Base-by-base conservation (phyloP, 2,113 vertebrate species). In the Myrmecobius fasciatus region DNA sequence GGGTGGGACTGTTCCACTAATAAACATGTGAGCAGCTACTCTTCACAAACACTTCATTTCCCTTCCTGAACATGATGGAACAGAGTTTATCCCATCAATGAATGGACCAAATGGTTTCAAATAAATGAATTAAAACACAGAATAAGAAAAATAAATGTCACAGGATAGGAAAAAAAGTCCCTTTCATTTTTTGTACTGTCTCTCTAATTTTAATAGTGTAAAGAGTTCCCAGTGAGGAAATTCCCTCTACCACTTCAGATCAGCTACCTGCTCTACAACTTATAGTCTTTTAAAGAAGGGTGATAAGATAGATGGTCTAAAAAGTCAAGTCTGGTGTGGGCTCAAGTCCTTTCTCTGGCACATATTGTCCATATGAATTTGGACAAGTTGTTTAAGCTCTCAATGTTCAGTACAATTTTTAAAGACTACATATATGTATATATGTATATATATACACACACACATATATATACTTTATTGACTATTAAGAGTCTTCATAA, bases 1-100 rank as follows among this genome's bases (percentile, higher is more conserved):
- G 67, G 97, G 97, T 97, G 97, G 97, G 91, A 52, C 95, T 89
- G 46, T 95, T 53, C 53, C 93, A 92, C 96, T 93, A 96, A 46
- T 48, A 95, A 97, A 47, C 0, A n/a, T 89, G 31, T 43, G 51
- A 8, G 91, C 90, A 83, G 17, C 47, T 51, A 10, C 8, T 94
- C 20, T 9, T n/a, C 1, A 10, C 25, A 25, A 56, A 51, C 8
- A 28, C 0, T 17, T 43, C n/a, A 3, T 89, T 92, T 96, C 92
- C 89, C 47, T 24, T 88, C 90, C 60, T 3, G 9, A 93, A 46
- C 0, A 25, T 93, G 47, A 52, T 36, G 75, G 67, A 75, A 89
- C 25, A 94, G 75, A 91, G 22, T 67, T 20, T 43, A 83, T 43
- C 20, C 49, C 6, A 3, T n/a, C 26, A n/a, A 54, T 14, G 12